Base-by-base conservation (phyloP, 2,888 invertebrate genomes). In the Cephus rjabovi region DNA sequence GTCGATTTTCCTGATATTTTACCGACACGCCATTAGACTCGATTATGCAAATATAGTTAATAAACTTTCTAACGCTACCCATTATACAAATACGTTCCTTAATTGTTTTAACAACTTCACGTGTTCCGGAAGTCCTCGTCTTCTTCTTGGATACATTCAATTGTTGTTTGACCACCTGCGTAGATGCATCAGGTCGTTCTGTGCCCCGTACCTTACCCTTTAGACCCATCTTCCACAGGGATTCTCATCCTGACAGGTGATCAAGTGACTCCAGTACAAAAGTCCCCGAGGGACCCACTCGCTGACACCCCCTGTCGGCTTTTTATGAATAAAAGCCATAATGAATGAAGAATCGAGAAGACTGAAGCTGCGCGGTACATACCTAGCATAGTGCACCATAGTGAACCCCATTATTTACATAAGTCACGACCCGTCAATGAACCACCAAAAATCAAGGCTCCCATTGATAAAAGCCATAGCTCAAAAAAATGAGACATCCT, bases 181-280 rank as follows among this genome's bases (percentile, higher is more conserved):
- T 34, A 31, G 71, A 33, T 34, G 31, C 33, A 71, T 31, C 31
- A 23, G 71, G 71, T 71, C 9, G 81, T 80, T 82, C 74, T 82
- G 84, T 84, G 83, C 78, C 85, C 84, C 82, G 83, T 87, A 84
- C 86, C 84, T 87, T 84, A 85, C 83, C 71, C 84, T 81, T 84
- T 84, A 77, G 82, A 85, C 82, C 84, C 82, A 77, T 81, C 80
- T 70, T 79, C 76, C 30, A 23, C 83, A 81, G 84, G 75, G 83
- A 81, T 79, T 83, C 84, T 83, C 83, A 80, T 69, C 76, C 34
- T 71, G 69, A 30, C 79, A 76, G 56, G 56, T 56, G 56, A 23
- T 23, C 56, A 23, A 56, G 23, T 23, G 2, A 56, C 23, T 23
- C 23, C 56, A 56, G 9, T 56, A 56, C 23, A 9, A 56, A 56